A percentile compares a stretch with the other conserved stretches of the same genome.
phyloP scores from a whole-genome alignment of 2,888 invertebrate species.

The Brenthis hecate region DNA sequence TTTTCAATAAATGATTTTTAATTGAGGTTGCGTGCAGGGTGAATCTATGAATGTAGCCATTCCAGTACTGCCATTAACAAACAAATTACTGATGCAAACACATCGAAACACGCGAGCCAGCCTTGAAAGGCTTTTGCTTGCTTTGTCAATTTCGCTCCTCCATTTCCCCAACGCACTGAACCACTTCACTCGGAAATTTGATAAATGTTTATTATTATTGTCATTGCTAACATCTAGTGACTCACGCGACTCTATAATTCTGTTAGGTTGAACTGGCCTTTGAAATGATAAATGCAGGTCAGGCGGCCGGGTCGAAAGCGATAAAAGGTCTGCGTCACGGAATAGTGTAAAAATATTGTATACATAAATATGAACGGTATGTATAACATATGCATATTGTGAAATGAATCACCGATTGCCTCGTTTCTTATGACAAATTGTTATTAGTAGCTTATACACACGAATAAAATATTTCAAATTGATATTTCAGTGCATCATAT shows the following conservation, averaged over 20 bases:
- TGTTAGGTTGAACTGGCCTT: conserved; percentile 41
- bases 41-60: conserved; percentile 77
- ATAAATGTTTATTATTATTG: conserved; percentile 77
- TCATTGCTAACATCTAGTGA: conserved; percentile 66
- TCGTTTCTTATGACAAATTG: conserved; percentile 34
- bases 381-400: conserved; percentile 24
- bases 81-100: conserved; percentile 82
- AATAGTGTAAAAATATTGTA: conserved; percentile 30
- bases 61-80: conserved; percentile 76
- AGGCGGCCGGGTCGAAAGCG: conserved; percentile 45
- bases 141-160: conserved; percentile 71
- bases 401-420: conserved; percentile 31
- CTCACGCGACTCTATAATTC: conserved; percentile 48
- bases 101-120: conserved; percentile 77
- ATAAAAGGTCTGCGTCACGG: conserved; percentile 42
- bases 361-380: conserved; percentile 21
- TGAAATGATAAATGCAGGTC: conserved; percentile 45
- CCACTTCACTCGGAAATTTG: conserved; percentile 55
- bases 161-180: conserved; percentile 53
- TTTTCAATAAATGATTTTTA: conserved; percentile 47
- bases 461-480: conserved; percentile 14
- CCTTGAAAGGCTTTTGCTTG: conserved; percentile 78
- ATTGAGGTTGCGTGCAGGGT: conserved; percentile 63
- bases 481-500: conserved; percentile 1
- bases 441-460: conserved; percentile 27